Conservation (phyloP, 2,113 vertebrate genomes). For the Pygathrix nemaeus region DNA sequence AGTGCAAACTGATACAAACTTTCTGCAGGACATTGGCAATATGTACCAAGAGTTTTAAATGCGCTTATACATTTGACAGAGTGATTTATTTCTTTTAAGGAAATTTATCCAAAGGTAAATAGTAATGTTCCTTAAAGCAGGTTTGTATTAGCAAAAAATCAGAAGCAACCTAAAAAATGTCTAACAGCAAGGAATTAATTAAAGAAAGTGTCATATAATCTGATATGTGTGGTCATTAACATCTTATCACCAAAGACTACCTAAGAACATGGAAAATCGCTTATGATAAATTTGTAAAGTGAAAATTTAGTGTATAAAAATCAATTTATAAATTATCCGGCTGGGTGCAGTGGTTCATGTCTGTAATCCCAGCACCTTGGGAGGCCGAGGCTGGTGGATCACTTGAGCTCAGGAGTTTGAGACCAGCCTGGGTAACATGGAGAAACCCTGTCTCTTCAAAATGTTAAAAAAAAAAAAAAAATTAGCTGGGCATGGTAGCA, state of each 20-base stretch:
- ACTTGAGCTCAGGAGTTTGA: too few relatives aligned
- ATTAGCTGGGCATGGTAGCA: too few relatives aligned
- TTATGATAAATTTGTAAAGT: neutral
- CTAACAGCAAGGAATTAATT: neutral
- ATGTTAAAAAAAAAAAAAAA: too few relatives aligned
- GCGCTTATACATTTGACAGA: neutral
- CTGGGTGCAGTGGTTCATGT: too few relatives aligned
- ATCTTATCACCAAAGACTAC: neutral
- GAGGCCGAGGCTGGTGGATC: too few relatives aligned
- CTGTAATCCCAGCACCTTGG: too few relatives aligned
- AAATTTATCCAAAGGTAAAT: neutral
- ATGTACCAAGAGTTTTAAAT: neutral
- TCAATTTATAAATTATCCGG: neutral
- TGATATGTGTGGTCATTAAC: neutral
- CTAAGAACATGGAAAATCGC: neutral
- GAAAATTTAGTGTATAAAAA: neutral
- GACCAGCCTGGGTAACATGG: too few relatives aligned
- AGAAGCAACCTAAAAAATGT: conserved; percentile 10
- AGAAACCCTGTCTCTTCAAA: too few relatives aligned
- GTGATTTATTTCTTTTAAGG: neutral
- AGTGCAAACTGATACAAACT: neutral
- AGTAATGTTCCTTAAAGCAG: neutral
- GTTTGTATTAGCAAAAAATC: neutral
- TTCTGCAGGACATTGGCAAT: neutral
- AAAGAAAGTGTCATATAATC: neutral